Evolutionary conservation across 1,140 invertebrate species (phyloP), one percentile per base, ranked within the genome.

Genomic region (Atta colombica): DNA sequence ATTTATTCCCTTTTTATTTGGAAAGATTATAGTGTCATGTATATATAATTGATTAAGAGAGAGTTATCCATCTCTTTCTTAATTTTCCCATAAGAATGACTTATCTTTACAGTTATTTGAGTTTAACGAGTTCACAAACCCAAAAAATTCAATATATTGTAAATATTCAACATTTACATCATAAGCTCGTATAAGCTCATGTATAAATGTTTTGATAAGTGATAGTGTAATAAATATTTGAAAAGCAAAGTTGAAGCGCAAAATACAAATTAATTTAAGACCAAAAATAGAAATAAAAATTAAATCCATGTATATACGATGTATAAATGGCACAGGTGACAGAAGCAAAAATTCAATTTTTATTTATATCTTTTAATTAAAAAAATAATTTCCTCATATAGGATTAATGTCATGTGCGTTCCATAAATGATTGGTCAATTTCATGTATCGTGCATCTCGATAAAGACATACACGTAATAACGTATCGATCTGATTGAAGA

Each of bases 361-460:
- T 55, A 72, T 72, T 53, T 31, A 72, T 74, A n/a, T 55, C 18
- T 12, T 2, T 74, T 31, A 14, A 58, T 61, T 60, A 12, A 68
- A 68, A 68, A 68, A 68, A 10, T 21, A 12, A 68, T 68, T 65
- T 7, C 12, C 7, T 51, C 18, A 7, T 8, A 0, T 14, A 10
- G 3, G 49, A 80, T 69, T 69, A 53, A 69, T 21, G 8, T 35
- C 45, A n/a, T n/a, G 0, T 53, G 51, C 10, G 31, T 69, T 6
- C 1, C 1, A 21, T 5, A 39, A 55, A 49, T 12, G 51, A 71
- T 58, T n/a, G 65, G 55, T 45, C 28, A n/a, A 53, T 3, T 58
- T 55, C 14, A 39, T 21, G 18, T 21, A 53, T 28, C 28, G 8
- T 16, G 10, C 14, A 7, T 16, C 12, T 63, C n/a, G 39, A 81